Conservation (phyloP, 2,888 invertebrate species). For the Drosophila putrida region DNA sequence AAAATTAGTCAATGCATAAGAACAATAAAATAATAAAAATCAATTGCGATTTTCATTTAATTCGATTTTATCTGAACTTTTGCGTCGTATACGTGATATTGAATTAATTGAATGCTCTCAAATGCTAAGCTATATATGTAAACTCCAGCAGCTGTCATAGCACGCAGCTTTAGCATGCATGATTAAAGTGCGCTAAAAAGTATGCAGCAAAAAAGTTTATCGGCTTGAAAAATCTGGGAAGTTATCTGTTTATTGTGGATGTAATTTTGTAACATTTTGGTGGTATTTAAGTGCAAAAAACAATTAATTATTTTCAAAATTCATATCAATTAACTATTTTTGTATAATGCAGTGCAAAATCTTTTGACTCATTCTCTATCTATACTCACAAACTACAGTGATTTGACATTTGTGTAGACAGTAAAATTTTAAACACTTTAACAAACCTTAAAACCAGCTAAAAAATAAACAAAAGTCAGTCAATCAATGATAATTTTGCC, state of each 20-base stretch:
- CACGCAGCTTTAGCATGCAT: background rate
- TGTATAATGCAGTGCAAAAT: background rate
- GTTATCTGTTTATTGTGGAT: too few species aligned
- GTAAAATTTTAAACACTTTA: conserved; percentile 37
- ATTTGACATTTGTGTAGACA: background rate
- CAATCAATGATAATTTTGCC: conserved; percentile 51
- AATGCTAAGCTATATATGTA: conserved; percentile 1
- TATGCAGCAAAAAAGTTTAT: conserved; percentile 1
- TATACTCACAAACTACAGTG: background rate
- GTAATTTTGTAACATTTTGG: too few species aligned
- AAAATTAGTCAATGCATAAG: conserved; percentile 34
- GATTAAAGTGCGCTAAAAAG: background rate
- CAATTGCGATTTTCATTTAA: conserved; percentile 28
- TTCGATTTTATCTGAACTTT: background rate
- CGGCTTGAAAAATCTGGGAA: too few species aligned
- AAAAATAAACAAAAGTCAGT: conserved; percentile 27
- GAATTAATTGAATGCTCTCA: background rate
- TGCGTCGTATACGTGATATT: background rate
- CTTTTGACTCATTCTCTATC: background rate
- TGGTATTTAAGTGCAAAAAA: too few species aligned
- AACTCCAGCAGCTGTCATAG: too few species aligned
- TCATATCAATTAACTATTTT: too few species aligned
- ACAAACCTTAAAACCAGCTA: conserved; percentile 1
- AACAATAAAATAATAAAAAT: conserved; percentile 43
- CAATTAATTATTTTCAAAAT: too few species aligned